A percentile compares a stretch with the other conserved stretches of the same genome.
phyloP scores from a whole-genome alignment of 2,888 invertebrate genomes.

The Coleophora deauratella region DNA sequence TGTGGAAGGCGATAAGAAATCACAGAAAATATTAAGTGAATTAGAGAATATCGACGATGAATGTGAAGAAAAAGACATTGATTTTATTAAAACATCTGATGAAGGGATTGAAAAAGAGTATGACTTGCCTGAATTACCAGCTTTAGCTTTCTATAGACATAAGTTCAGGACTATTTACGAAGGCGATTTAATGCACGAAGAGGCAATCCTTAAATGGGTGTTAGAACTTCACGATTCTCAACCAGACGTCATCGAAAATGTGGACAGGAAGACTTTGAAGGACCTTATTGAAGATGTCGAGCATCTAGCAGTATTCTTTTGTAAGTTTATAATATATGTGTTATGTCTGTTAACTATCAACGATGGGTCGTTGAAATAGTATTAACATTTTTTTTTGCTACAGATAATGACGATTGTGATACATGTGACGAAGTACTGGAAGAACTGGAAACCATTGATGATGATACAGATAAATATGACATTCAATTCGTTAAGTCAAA shows the following conservation, averaged over 20 bases:
- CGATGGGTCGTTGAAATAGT: neutral
- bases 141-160: slow-evolving; percentile 89
- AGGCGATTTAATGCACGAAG: slow-evolving; percentile 94
- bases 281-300: slow-evolving; percentile 92
- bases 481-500: slow-evolving; percentile 96
- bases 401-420: slow-evolving; percentile 89
- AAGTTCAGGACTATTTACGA: slow-evolving; percentile 91
- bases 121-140: slow-evolving; percentile 85
- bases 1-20: slow-evolving; percentile 91
- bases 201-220: slow-evolving; percentile 92
- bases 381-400: slow-evolving; percentile 18
- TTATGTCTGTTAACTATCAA: slow-evolving; percentile 1
- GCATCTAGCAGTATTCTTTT: slow-evolving; percentile 93
- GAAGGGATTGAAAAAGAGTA: slow-evolving; percentile 91
- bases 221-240: slow-evolving; percentile 86
- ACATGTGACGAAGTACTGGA: slow-evolving; percentile 89
- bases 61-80: slow-evolving; percentile 92
- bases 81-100: slow-evolving; percentile 94
- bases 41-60: slow-evolving; percentile 95
- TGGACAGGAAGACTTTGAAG: slow-evolving; percentile 91
- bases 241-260: slow-evolving; percentile 92
- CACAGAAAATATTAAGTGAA: slow-evolving; percentile 90
- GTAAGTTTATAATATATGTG: slow-evolving; percentile 67
- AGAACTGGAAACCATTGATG: slow-evolving; percentile 93
- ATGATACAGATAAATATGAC: slow-evolving; percentile 93